A percentile compares a stretch with the other conserved stretches of the same genome.
These are phyloP conservation scores for Rhinoderma darwinii DNA, from an alignment of 2,113 vertebrate genomes.

Conservation along the genomic window DNA sequence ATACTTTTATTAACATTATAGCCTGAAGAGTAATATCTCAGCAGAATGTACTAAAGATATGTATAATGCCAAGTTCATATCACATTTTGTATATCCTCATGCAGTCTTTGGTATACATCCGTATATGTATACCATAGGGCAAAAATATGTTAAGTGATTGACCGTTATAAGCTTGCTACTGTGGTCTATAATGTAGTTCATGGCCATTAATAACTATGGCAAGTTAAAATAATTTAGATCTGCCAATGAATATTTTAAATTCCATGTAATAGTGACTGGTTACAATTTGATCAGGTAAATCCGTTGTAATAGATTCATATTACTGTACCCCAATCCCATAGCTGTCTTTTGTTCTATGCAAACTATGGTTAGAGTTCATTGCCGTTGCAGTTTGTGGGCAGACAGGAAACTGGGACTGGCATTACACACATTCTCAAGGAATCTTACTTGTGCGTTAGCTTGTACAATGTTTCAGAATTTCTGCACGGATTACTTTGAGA, in stretches of 20 bases:
- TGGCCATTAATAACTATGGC: background rate
- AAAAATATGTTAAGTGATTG: too few relatives aligned
- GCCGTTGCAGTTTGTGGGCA: background rate
- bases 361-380: background rate
- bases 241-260: background rate
- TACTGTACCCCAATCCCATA: background rate
- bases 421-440: background rate
- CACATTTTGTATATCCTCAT: background rate
- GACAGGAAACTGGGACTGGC: background rate
- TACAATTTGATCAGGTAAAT: background rate
- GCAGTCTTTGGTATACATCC: background rate
- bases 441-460: background rate
- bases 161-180: too few relatives aligned
- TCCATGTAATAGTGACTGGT: background rate
- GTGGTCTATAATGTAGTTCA: too few relatives aligned
- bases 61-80: background rate
- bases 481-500: background rate
- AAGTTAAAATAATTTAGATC: background rate
- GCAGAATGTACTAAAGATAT: background rate
- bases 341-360: background rate
- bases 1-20: background rate
- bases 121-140: too few relatives aligned
- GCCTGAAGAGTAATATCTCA: background rate
- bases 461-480: background rate
- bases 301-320: background rate